These are phyloP conservation scores for Microplitis demolitor DNA, from an alignment of 1,140 invertebrate species.

Conservation along the genomic window DNA sequence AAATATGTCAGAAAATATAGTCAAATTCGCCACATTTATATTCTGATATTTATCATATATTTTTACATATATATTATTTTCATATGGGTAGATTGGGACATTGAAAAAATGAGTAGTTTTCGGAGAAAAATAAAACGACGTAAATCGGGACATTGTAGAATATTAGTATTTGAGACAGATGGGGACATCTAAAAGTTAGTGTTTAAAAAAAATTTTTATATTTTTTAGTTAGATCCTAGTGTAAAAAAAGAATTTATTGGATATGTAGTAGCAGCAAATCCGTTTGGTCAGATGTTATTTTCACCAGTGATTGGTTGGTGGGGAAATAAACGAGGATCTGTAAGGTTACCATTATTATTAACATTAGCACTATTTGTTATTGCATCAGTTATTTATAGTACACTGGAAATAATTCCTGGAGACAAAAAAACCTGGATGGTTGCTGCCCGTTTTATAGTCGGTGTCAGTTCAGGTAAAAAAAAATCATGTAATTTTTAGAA, in stretches of 20 bases:
- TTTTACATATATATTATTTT: no score
- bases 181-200: no score
- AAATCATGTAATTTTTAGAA: background rate
- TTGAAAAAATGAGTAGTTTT: no score
- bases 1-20: no score
- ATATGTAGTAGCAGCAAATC: constrained; percentile 84
- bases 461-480: constrained; percentile 80
- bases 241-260: constrained; percentile 84
- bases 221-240: constrained; percentile 75
- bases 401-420: constrained; percentile 67
- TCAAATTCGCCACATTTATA: no score
- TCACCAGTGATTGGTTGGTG: constrained; percentile 86
- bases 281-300: constrained; percentile 85
- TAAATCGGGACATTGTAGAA: no score
- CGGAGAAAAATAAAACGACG: no score
- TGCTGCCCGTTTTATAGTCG: constrained; percentile 77
- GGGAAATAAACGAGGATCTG: constrained; percentile 75
- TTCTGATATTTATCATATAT: no score
- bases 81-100: no score
- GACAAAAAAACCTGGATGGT: constrained; percentile 74
- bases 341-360: constrained; percentile 73
- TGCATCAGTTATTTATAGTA: constrained; percentile 81
- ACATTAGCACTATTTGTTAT: constrained; percentile 76
- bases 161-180: no score
- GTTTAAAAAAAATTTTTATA: no score